Evolutionary conservation across 2,888 invertebrate species (phyloP).

Genomic region (Hoplodrina ambigua): DNA sequence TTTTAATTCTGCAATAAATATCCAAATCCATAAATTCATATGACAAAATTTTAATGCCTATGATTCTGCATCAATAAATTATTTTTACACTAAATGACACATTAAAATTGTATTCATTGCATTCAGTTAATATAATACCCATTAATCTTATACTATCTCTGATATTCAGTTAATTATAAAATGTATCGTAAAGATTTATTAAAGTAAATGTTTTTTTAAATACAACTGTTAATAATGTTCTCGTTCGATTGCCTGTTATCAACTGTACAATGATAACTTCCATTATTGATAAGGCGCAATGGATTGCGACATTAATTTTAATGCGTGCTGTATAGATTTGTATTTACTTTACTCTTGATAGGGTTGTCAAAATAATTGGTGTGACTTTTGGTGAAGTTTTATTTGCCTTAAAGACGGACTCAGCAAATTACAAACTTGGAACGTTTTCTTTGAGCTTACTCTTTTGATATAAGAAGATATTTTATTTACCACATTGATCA

Average conservation of each 20-base stretch:
- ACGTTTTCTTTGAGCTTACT: too few relatives aligned
- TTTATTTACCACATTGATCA: not conserved
- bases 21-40: conserved; percentile 17
- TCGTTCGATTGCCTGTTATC: conserved; percentile 45
- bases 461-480: too few relatives aligned
- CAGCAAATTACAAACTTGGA: too few relatives aligned
- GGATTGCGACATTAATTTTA: conserved; percentile 47
- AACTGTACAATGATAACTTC: conserved; percentile 42
- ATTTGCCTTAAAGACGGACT: too few relatives aligned
- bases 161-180: conserved; percentile 62
- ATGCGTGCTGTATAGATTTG: conserved; percentile 37
- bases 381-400: not conserved
- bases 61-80: conserved; percentile 41
- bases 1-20: conserved; percentile 1
- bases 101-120: conserved; percentile 57
- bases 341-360: conserved; percentile 24
- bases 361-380: conserved; percentile 39
- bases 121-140: conserved; percentile 72
- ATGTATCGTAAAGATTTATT: conserved; percentile 57
- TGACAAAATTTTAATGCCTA: conserved; percentile 29
- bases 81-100: conserved; percentile 45
- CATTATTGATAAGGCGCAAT: conserved; percentile 43
- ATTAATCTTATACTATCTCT: conserved; percentile 78
- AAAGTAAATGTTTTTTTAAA: conserved; percentile 25
- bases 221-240: conserved; percentile 16